Base-by-base conservation (phyloP, 2,888 invertebrate species). In the Neoascia interrupta region DNA sequence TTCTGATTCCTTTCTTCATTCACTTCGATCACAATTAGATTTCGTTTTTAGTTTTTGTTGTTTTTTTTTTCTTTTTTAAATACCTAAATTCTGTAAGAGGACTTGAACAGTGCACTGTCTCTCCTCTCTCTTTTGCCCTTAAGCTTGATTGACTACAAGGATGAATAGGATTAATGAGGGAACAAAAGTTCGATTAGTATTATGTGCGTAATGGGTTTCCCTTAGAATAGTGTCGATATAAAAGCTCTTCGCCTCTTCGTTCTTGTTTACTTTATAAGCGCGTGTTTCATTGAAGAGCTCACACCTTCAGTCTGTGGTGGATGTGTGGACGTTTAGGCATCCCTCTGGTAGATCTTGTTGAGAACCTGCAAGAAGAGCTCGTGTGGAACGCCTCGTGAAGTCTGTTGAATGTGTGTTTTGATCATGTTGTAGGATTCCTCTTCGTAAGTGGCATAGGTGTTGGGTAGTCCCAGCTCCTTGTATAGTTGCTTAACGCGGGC, bases 381-480 rank as follows among this genome's bases (percentile, higher is more conserved):
- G 84, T 95, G 95, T 0, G 95, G 95, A 21, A 96, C 90, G 21
- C 94, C 95, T 31, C 94, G 92, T 0, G 95, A 94, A 81, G 94
- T 93, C 89, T 96, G 95, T 83, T 95, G 94, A 83, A 96, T 95
- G 86, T 95, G 95, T 3, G 94, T 94, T 84, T 92, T 92, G 82
- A 96, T 93, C 84, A 94, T 91, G 85, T 95, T 95, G 84, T 94
- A 95, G 10, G 93, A 94, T 84, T 95, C 94, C 85, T 96, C 95
- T 89, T 97, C 96, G 83, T 94, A 96, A 21, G 92, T 92, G 0
- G 93, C 92, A 86, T 93, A 97, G 0, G 94, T 93, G 80, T 93
- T 92, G 0, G 94, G 93, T 37, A 97, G 87, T 73, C 93, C 93
- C 2, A 96, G 88, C 80, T 95, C 94, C 84, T 93, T 92, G 84